Conservation (phyloP, 2,113 vertebrate species). For the Puntigrus tetrazona region DNA sequence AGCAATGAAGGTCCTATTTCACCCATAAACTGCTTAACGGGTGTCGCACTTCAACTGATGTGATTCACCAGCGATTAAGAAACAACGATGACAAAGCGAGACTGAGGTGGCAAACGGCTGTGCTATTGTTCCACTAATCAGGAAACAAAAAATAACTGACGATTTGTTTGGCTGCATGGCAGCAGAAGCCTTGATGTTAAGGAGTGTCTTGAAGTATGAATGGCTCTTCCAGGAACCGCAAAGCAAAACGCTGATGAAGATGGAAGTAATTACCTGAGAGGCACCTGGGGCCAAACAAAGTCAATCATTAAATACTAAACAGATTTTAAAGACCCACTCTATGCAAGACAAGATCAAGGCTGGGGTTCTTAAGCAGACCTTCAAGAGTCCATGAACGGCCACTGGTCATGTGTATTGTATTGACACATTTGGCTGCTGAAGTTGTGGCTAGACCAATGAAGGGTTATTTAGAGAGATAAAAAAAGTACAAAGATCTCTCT, state of each 20-base stretch:
- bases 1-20: slow-evolving; percentile 43
- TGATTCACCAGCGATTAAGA: slow-evolving; percentile 8
- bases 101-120: not conserved
- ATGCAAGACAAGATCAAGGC: slow-evolving; percentile 35
- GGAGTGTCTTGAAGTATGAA: not conserved
- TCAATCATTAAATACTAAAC: slow-evolving; percentile 50
- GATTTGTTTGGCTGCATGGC: not conserved
- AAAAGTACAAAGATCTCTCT: no score
- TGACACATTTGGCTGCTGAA: not conserved
- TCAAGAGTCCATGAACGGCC: slow-evolving; percentile 47
- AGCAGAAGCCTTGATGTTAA: not conserved
- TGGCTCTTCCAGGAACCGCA: slow-evolving; percentile 17
- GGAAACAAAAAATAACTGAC: not conserved
- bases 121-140: not conserved
- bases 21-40: slow-evolving; percentile 36
- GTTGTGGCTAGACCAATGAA: not conserved
- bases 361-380: not conserved
- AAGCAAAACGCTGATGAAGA: slow-evolving; percentile 49
- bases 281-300: slow-evolving; percentile 58
- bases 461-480: not conserved
- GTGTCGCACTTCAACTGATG: slow-evolving; percentile 33
- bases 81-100: slow-evolving; percentile 7
- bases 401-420: slow-evolving; percentile 7
- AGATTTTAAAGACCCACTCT: slow-evolving; percentile 32
- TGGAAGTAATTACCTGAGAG: slow-evolving; percentile 68